Percentiles rank a stretch among this genome's conserved stretches.
These are phyloP conservation scores for Semicossyphus pulcher DNA, from an alignment of 2,113 vertebrate genomes.

Conservation along the genomic window DNA sequence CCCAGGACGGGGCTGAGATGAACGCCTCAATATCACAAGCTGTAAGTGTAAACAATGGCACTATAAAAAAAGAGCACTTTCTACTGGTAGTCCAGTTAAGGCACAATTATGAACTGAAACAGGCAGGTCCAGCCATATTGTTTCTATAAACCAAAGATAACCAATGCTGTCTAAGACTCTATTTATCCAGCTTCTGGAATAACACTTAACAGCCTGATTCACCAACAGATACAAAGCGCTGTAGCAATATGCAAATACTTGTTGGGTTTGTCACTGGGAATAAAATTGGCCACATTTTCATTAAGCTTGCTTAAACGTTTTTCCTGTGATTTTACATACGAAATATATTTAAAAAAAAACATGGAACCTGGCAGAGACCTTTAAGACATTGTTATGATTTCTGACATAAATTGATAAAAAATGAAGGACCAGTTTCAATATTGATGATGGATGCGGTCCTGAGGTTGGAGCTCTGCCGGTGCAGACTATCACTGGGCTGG, in stretches of 20 bases:
- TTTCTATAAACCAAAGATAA: constrained; percentile 29
- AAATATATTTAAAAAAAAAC: too few species aligned
- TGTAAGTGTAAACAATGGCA: constrained; percentile 49
- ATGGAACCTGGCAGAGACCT: neutral
- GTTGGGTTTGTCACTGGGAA: too few species aligned
- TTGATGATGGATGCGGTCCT: neutral
- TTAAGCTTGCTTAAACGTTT: too few species aligned
- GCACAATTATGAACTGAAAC: constrained; percentile 39
- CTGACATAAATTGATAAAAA: neutral
- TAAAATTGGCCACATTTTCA: too few species aligned
- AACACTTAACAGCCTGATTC: neutral
- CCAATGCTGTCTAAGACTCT: neutral
- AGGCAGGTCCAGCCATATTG: constrained; percentile 54
- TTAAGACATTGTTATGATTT: neutral
- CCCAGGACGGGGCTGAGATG: constrained; percentile 24
- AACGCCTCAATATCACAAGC: constrained; percentile 4
- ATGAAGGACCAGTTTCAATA: neutral
- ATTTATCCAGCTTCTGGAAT: constrained; percentile 4
- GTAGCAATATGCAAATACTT: too few species aligned
- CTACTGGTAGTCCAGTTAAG: constrained; percentile 45
- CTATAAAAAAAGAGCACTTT: constrained; percentile 20
- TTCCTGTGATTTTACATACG: too few species aligned
- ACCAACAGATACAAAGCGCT: constrained; percentile 10
- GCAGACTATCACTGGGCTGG: constrained; percentile 1
- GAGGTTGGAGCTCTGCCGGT: neutral